Base-by-base conservation (phyloP, 1,140 invertebrate genomes). In the Argopecten irradians region DNA sequence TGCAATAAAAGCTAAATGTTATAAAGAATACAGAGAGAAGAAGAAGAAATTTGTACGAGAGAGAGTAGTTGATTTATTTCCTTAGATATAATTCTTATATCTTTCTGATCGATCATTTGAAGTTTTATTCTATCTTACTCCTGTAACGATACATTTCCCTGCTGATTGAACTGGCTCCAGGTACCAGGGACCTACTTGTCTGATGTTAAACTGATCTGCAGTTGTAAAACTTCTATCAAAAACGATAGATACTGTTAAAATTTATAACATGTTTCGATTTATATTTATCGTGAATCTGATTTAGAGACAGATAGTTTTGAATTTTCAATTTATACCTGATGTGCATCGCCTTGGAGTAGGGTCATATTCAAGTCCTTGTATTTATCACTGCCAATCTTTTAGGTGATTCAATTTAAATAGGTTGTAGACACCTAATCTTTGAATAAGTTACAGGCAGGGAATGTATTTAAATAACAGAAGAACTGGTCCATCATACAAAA, bases 291-390 rank as follows among this genome's bases (percentile, higher is more conserved):
- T 28, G 1, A 11, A 16, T 71, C 16, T 71, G 55, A 71, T 71
- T 71, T 71, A 28, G n/a, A 16, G 13, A 28, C 55, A n/a, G 55
- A 71, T 71, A 71, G 22, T 71, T n/a, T 28, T 71, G 5, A 71
- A 71, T 3, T 71, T 71, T 71, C 55, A 71, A 71, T 71, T 71
- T 71, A n/a, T 28, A 71, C n/a, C 55, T 71, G 55, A 71, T 71
- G 5, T 28, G 8, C 55, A 71, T 71, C 55, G 16, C 8, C 22
- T 0, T 71, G 55, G 5, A 28, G 55, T 28, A 11, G n/a, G 5
- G 2, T 22, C 55, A 3, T 39, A 39, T 71, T 71, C 28, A n/a
- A 71, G 16, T 71, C 22, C 11, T 0, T 22, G 55, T 16, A 5
- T 71, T 71, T 71, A 71, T 71, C 55, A 28, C 28, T 11, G 22